These are phyloP conservation scores for Eonycteris spelaea DNA, from an alignment of 2,113 vertebrate species.

Conservation along the genomic window DNA sequence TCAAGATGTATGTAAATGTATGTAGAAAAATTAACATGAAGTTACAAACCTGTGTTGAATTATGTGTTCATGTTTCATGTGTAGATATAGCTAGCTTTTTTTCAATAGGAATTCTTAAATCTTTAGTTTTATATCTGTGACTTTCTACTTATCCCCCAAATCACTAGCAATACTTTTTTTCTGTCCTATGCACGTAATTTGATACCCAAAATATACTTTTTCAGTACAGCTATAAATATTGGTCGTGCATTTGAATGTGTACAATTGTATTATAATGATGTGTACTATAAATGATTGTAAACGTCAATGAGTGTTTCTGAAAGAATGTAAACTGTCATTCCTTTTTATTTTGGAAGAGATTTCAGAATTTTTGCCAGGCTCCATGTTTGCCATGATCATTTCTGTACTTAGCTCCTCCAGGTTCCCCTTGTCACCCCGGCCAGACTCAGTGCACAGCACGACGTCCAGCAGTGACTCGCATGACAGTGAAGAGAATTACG, in stretches of 20 bases:
- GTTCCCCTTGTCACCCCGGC: constrained; percentile 93
- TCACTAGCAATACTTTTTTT: neutral
- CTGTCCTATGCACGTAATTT: neutral
- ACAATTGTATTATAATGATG: neutral
- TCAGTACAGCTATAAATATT: neutral
- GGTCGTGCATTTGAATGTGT: neutral
- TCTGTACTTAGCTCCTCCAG: constrained; percentile 93
- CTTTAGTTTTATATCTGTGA: neutral
- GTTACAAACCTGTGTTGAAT: neutral
- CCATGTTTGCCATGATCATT: constrained; percentile 81
- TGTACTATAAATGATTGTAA: neutral
- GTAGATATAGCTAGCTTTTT: neutral
- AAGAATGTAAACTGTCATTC: constrained; percentile 28
- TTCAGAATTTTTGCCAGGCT: neutral
- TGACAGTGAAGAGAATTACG: constrained; percentile 97
- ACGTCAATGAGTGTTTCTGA: neutral
- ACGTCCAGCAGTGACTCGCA: constrained; percentile 99
- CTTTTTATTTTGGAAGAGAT: constrained; percentile 56
- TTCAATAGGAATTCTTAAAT: neutral
- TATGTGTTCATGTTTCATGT: neutral
- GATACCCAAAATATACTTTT: neutral
- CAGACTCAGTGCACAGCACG: constrained; percentile 96
- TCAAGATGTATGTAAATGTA: neutral
- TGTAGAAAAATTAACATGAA: neutral
- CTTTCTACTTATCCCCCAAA: neutral